Base-by-base conservation (phyloP, 2,797 vertebrate species). In the Syngnathus rostellatus region DNA sequence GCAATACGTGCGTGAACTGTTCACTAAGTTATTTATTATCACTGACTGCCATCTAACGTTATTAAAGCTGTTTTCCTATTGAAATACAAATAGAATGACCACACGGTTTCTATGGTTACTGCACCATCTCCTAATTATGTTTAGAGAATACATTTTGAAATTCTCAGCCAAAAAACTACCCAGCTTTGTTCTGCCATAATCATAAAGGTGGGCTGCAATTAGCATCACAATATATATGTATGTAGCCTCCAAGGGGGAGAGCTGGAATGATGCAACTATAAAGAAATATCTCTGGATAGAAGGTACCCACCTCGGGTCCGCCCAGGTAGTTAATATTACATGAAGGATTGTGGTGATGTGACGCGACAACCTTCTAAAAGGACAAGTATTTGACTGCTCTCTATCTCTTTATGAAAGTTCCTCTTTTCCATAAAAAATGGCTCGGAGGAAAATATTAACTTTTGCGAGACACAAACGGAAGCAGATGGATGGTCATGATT, bases 41-140 rank as follows among this genome's bases (percentile, higher is more conserved):
- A 83, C 46, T 83, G 74, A 81, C 61, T 78, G 78, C 66, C 69
- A 82, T 86, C 83, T 84, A 76, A 81, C 80, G 76, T 65, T 55
- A 41, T 65, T 65, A 23, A 41, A 84, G 74, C 74, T 68, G 3
- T 1, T 74, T 58, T 83, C 81, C 77, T 78, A 63, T 54, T 73
- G 48, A 80, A 75, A 74, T 65, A 82, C 51, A 80, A 75, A 74
- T 65, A 82, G 78, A 82, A 70, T 57, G 16, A 77, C 74, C 81
- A 81, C 76, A 75, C 65, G 80, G 85, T 90, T 88, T 79, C 87
- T 72, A 88, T 87, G 83, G 84, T 78, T 77, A 76, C 73, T 86
- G 73, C 76, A 76, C 77, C 79, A 68, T 55, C 74, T 80, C 69
- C 73, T 83, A 87, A 89, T 86, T 85, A 82, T 76, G 74, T 82